phyloP scores from a whole-genome alignment of 2,888 invertebrate species.

The Metacarcinus magister region DNA sequence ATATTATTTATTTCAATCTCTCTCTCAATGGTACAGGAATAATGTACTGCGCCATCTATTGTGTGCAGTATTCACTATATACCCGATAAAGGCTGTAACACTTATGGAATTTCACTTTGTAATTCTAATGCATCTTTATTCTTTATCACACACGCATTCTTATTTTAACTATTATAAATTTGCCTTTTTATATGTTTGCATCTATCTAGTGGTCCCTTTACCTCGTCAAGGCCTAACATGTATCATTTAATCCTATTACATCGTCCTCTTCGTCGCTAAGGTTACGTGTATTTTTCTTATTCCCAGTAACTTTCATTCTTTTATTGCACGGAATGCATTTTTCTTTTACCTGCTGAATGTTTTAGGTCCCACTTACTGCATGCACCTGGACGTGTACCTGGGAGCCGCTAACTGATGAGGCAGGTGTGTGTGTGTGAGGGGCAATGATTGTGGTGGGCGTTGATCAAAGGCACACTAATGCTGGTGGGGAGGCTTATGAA shows the following conservation, averaged over 20 bases:
- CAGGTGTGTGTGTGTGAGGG: neutral
- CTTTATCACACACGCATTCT: neutral
- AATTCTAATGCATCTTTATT: slow-evolving; percentile 9
- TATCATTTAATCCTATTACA: neutral
- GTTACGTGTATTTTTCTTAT: neutral
- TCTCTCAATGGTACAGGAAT: neutral
- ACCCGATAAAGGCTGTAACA: neutral
- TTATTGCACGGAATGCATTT: neutral
- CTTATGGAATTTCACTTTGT: neutral
- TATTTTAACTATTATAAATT: neutral
- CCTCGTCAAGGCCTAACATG: neutral
- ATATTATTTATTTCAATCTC: neutral
- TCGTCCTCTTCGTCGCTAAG: neutral
- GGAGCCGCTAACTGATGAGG: neutral
- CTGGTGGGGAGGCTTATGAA: neutral
- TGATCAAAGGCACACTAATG: slow-evolving; percentile 26
- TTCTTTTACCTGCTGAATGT: neutral
- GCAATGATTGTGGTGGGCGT: neutral
- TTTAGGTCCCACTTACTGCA: neutral
- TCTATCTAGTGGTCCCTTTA: neutral
- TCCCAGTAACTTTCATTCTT: neutral
- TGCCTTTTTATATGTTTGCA: neutral
- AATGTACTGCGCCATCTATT: neutral
- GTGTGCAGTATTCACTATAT: neutral
- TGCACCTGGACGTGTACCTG: neutral